A percentile compares a stretch with the other conserved stretches of the same genome.
Conservation (phyloP, 2,113 vertebrate species). For the Heterotis niloticus region DNA sequence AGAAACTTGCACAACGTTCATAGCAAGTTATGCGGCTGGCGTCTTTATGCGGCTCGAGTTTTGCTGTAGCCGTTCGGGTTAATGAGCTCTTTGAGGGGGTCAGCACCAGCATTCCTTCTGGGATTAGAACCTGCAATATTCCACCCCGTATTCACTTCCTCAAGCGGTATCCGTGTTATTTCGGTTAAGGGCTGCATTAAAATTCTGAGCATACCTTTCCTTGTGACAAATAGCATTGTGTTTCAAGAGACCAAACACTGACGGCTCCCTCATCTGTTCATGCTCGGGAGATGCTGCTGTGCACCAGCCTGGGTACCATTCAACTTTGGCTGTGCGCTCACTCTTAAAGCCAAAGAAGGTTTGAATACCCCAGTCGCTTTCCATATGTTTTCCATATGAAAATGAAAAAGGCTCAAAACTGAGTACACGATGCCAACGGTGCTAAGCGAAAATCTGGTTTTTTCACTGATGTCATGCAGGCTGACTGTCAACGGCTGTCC, state of each 20-base stretch:
- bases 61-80: background rate
- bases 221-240: too few relatives aligned
- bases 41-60: background rate
- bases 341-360: background rate
- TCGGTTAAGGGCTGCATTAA: too few relatives aligned
- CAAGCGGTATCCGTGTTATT: too few relatives aligned
- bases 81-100: background rate
- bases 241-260: too few relatives aligned
- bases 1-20: background rate
- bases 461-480: background rate
- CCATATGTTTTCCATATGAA: constrained; percentile 1
- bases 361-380: constrained; percentile 11
- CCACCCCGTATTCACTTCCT: too few relatives aligned
- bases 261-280: too few relatives aligned
- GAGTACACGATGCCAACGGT: too few relatives aligned
- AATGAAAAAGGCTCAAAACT: background rate
- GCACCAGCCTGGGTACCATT: background rate
- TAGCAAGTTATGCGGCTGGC: background rate
- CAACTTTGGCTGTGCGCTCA: background rate
- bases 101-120: too few relatives aligned
- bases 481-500: background rate
- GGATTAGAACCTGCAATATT: too few relatives aligned
- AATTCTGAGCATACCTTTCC: too few relatives aligned
- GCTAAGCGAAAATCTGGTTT: background rate
- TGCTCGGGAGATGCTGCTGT: background rate